Base-by-base conservation (phyloP, 2,888 invertebrate genomes). In the Luffia ferchaultella region DNA sequence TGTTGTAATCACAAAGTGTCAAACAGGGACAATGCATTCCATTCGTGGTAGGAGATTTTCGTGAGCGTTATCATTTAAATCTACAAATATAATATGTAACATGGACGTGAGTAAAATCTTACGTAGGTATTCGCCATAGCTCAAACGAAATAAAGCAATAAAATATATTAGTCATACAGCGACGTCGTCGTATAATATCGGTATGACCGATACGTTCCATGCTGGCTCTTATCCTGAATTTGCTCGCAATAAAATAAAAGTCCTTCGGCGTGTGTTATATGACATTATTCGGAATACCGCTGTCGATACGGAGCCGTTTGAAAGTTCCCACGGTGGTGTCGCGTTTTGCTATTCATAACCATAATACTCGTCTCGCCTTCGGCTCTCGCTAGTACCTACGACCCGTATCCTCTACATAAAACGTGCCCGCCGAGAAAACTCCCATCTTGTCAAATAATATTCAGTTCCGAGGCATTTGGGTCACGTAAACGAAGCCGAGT, bases 401-500 rank as follows among this genome's bases (percentile, higher is more conserved):
- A 58, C 55, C 57, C 62, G 56, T 63, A 62, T 62, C 60, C 54
- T 56, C 52, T 50, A 56, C 58, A 63, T 62, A 62, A 62, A 67
- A 64, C 63, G 59, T 62, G 59, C 56, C 58, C 58, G 57, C 52
- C 52, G 55, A 47, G 51, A 57, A 53, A 59, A 57, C 57, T 54
- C 55, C 60, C 57, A 30, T 50, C 43, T 20, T 47, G 60, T 61
- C 60, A 62, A 64, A 64, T 62, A 62, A 62, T 65, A 61, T 67
- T 63, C 59, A 58, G 56, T 59, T 59, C 56, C 56, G 53, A 58
- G 56, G 55, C 59, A 59, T 59, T 58, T 49, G 54, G 60, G 61
- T 62, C 62, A 62, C 60, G 59, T 54, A 57, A 54, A 55, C 57
- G 54, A 50, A 54, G 55, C 54, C 57, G 54, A 46, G 20, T 56